Evolutionary conservation across 2,797 vertebrate genomes (phyloP).

Genomic region (Myotis myotis): DNA sequence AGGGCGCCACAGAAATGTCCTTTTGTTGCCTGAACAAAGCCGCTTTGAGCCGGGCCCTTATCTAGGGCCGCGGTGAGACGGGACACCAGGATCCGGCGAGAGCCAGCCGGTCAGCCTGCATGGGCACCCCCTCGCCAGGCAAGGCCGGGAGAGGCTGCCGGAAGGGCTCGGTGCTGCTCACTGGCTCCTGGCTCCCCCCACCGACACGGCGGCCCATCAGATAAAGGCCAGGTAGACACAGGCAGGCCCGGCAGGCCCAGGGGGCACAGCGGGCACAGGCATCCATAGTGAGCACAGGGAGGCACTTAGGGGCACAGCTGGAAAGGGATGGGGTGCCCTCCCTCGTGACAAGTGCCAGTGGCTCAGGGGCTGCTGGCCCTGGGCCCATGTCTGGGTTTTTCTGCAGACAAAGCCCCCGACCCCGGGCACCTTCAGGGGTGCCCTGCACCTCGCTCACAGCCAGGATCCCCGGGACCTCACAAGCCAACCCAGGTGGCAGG

Average conservation of each 20-base stretch:
- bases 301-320: no score
- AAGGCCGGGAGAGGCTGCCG: not conserved
- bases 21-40: constrained; percentile 79
- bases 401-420: not conserved
- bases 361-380: not conserved
- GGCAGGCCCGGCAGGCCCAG: not conserved
- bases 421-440: not conserved
- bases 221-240: not conserved
- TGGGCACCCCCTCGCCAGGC: not conserved
- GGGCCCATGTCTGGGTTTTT: not conserved
- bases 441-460: not conserved
- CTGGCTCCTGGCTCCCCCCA: no score
- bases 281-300: not conserved
- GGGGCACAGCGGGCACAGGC: not conserved
- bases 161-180: not conserved
- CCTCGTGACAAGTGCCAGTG: rapidly evolving
- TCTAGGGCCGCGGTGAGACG: constrained; percentile 61
- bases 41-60: constrained; percentile 76
- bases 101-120: constrained; percentile 20
- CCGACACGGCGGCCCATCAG: not conserved
- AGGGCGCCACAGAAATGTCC: constrained; percentile 62
- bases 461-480: not conserved
- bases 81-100: not conserved
- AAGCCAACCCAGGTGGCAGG: not conserved
- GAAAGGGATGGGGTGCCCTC: no score